Conservation (phyloP, 2,888 invertebrate genomes). For the Drosophila setosimentum region DNA sequence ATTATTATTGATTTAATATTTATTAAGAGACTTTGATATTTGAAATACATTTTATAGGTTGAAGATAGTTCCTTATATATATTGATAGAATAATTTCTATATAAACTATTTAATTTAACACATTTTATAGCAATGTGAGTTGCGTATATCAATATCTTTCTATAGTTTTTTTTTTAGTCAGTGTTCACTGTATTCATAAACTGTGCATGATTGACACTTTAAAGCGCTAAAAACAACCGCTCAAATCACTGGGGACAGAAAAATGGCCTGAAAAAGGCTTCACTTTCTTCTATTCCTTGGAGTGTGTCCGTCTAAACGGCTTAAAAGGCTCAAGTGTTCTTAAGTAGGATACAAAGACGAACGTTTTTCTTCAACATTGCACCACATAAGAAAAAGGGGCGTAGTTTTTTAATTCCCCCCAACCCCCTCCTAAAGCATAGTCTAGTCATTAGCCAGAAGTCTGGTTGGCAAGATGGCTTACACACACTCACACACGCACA, state of each 20-base stretch:
- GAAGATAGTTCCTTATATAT: no score
- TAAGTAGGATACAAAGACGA: slow-evolving; percentile 31
- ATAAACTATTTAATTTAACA: background rate
- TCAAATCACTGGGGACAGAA: slow-evolving; percentile 25
- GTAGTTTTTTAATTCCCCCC: slow-evolving; percentile 6
- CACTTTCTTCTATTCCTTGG: slow-evolving; percentile 34
- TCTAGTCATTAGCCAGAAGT: slow-evolving; percentile 34
- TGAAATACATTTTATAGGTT: background rate
- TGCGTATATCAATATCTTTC: background rate
- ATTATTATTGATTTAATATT: background rate
- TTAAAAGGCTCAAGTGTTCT: slow-evolving; percentile 69
- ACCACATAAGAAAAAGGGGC: slow-evolving; percentile 20
- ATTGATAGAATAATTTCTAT: background rate
- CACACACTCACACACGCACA: slow-evolving; percentile 15
- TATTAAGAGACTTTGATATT: background rate
- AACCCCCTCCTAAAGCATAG: background rate
- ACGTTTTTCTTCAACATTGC: slow-evolving; percentile 57
- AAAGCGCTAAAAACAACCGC: slow-evolving; percentile 3
- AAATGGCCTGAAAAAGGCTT: slow-evolving; percentile 29
- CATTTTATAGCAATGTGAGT: background rate
- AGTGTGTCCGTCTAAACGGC: slow-evolving; percentile 50
- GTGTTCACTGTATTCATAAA: slow-evolving; percentile 52
- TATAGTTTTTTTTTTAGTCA: background rate
- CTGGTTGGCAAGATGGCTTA: slow-evolving; percentile 53
- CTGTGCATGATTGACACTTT: slow-evolving; percentile 15